These are phyloP conservation scores for Melieria omissa DNA, from an alignment of 2,888 invertebrate species.

Conservation along the genomic window DNA sequence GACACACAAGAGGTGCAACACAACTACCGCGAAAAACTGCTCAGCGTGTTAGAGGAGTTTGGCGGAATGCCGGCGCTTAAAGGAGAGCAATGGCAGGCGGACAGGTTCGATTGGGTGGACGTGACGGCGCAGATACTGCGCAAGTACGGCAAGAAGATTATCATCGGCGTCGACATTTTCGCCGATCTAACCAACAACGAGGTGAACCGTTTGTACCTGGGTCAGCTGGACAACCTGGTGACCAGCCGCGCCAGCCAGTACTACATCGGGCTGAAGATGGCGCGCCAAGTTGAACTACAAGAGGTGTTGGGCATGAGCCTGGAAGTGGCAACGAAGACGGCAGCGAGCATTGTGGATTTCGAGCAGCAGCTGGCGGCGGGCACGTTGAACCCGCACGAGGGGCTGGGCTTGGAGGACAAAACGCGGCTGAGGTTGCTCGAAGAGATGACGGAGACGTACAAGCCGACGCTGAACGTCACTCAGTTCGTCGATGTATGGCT, in stretches of 20 bases:
- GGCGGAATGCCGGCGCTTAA: conserved; percentile 61
- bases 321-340: conserved; percentile 43
- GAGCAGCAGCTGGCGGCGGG: conserved; percentile 48
- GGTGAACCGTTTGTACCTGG: conserved; percentile 54
- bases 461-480: conserved; percentile 53
- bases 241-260: conserved; percentile 37
- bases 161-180: conserved; percentile 52
- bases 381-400: conserved; percentile 44
- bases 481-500: conserved; percentile 56
- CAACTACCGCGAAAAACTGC: conserved; percentile 46
- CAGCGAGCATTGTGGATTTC: conserved; percentile 50
- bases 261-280: conserved; percentile 32
- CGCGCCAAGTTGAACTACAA: conserved; percentile 44
- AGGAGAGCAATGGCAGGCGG: conserved; percentile 54
- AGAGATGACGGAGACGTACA: conserved; percentile 52
- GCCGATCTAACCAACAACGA: conserved; percentile 54
- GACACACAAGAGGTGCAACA: conserved; percentile 34
- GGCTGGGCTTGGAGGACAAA: conserved; percentile 48
- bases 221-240: conserved; percentile 49
- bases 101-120: conserved; percentile 56
- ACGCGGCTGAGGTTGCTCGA: conserved; percentile 49
- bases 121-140: conserved; percentile 53
- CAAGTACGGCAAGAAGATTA: conserved; percentile 55
- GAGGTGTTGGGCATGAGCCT: conserved; percentile 51
- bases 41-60: conserved; percentile 53